phyloP scores from a whole-genome alignment of 2,888 invertebrate species.

The Ophioninae sp. region DNA sequence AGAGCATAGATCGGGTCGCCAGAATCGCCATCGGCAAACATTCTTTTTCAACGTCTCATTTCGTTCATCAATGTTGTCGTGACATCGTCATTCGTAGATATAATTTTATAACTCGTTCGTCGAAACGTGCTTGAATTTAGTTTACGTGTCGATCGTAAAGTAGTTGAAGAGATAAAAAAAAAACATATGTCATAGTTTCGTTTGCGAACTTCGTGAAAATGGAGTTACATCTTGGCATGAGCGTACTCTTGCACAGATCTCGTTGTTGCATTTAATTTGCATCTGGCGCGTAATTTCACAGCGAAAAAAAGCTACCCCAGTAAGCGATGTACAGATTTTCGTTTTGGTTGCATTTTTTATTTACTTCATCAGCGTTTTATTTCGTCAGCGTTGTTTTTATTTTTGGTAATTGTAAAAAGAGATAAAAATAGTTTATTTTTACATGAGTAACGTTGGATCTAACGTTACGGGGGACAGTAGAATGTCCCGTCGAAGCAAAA shows the following conservation, averaged over 20 bases:
- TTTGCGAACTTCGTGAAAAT: not conserved
- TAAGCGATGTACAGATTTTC: constrained; percentile 23
- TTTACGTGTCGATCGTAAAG: constrained; percentile 11
- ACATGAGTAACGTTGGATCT: constrained; percentile 73
- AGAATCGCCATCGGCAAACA: not conserved
- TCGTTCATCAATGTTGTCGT: not conserved
- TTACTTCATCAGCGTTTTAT: constrained; percentile 30
- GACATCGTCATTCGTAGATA: constrained; percentile 6
- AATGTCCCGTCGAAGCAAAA: constrained; percentile 82
- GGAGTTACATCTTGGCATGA: constrained; percentile 13
- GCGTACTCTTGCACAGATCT: constrained; percentile 6
- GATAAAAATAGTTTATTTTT: constrained; percentile 67
- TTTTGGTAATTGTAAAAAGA: constrained; percentile 42
- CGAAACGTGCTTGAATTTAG: constrained; percentile 25
- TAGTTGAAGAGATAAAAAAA: not conserved
- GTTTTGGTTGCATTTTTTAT: constrained; percentile 34
- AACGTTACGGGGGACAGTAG: constrained; percentile 73
- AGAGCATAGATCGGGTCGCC: not conserved
- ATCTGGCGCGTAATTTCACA: constrained; percentile 7
- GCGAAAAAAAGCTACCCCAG: not conserved
- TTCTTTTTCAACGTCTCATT: not conserved
- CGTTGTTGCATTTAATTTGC: constrained; percentile 9
- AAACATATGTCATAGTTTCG: not conserved
- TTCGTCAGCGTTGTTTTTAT: constrained; percentile 25
- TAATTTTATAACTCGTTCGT: constrained; percentile 9